Conservation (phyloP, 2,888 invertebrate genomes). For the Spisula subtruncata region DNA sequence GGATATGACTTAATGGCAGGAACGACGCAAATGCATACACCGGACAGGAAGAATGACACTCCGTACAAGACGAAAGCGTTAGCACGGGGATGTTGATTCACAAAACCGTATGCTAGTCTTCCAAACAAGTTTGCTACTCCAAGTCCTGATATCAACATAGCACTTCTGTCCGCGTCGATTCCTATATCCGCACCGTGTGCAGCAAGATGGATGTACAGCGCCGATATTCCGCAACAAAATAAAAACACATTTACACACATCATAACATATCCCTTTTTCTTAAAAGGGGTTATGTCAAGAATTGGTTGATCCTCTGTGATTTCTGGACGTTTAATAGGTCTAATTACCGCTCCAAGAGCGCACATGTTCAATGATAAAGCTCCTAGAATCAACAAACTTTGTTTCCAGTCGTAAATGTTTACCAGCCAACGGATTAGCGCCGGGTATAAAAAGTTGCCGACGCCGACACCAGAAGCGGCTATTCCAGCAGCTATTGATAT, state of each 20-base stretch:
- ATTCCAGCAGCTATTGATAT: conserved; percentile 78
- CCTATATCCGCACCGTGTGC: conserved; percentile 72
- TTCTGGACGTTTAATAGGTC: conserved; percentile 72
- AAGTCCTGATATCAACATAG: conserved; percentile 75
- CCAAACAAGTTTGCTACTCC: conserved; percentile 78
- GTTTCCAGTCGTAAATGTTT: conserved; percentile 76
- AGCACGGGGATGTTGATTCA: conserved; percentile 63
- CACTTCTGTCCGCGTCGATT: conserved; percentile 68
- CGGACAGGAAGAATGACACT: conserved; percentile 69
- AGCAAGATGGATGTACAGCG: conserved; percentile 78
- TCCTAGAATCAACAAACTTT: conserved; percentile 76
- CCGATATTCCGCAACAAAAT: conserved; percentile 76
- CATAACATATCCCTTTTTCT: conserved; percentile 72
- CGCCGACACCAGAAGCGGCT: conserved; percentile 78
- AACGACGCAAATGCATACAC: conserved; percentile 68
- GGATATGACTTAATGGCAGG: conserved; percentile 64
- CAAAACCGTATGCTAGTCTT: conserved; percentile 72
- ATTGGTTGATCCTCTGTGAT: conserved; percentile 62
- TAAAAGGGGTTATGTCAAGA: conserved; percentile 73
- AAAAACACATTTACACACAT: conserved; percentile 76
- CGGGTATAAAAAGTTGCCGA: conserved; percentile 79
- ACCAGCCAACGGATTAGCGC: conserved; percentile 75
- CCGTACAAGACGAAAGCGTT: conserved; percentile 70
- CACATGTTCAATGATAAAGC: conserved; percentile 77
- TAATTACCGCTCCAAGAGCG: conserved; percentile 73